phyloP scores from a whole-genome alignment of 2,113 vertebrate genomes.

The Egretta garzetta region DNA sequence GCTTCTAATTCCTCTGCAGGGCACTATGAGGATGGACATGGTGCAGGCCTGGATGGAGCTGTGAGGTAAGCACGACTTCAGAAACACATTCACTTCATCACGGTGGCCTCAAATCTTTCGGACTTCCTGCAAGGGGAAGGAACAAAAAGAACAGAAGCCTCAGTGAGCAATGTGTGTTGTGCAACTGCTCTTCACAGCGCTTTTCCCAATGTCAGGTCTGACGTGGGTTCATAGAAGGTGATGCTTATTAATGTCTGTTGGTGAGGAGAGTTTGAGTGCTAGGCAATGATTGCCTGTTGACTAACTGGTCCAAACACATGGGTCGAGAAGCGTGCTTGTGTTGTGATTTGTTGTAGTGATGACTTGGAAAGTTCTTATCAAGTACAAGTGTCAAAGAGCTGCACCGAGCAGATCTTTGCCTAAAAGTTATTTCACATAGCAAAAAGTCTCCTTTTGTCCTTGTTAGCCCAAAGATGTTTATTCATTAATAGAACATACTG shows the following conservation, averaged over 20 bases:
- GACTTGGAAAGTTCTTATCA: not conserved
- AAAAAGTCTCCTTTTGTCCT: not conserved
- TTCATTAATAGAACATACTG: not conserved
- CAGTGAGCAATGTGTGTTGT: not conserved
- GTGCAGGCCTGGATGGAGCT: not conserved
- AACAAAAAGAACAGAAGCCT: not conserved
- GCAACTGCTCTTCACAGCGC: not conserved
- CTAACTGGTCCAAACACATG: not conserved
- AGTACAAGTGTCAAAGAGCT: not conserved
- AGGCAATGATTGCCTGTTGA: not conserved
- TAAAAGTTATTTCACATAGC: not conserved
- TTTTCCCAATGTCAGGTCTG: not conserved
- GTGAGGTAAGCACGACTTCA: not conserved
- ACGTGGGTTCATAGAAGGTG: not conserved
- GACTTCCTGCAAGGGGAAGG: not conserved
- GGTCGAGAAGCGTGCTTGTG: not conserved
- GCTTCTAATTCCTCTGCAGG: not conserved
- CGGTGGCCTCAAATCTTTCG: not conserved
- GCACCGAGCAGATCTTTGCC: not conserved
- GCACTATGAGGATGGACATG: fast-evolving
- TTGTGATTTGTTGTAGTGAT: not conserved
- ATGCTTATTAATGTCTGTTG: not conserved
- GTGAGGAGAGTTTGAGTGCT: not conserved
- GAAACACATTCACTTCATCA: not conserved
- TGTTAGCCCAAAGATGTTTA: not conserved